Evolutionary conservation across 2,888 invertebrate genomes (phyloP).

Genomic region (Anagyrus pseudococci): DNA sequence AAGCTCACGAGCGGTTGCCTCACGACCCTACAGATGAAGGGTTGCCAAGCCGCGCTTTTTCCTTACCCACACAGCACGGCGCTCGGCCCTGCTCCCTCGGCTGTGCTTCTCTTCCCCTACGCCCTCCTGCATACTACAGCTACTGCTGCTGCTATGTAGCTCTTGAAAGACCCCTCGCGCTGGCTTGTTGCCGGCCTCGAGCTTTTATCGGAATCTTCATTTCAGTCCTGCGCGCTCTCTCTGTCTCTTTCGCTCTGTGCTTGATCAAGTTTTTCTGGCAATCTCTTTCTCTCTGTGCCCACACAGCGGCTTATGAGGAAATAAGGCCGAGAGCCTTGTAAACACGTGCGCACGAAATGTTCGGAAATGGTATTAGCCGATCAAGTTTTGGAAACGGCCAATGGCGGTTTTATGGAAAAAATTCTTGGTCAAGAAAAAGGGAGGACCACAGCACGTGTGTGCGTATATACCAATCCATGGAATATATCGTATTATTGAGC

Average conservation of each 20-base stretch:
- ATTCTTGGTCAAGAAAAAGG: too few relatives aligned
- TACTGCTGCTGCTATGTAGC: background rate
- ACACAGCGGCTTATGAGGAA: background rate
- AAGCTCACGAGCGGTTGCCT: conserved; percentile 13
- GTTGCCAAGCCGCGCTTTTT: conserved; percentile 18
- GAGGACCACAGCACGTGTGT: too few relatives aligned
- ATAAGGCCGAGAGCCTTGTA: too few relatives aligned
- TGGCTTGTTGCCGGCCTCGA: background rate
- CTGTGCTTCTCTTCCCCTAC: background rate
- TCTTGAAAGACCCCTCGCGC: conserved; percentile 6
- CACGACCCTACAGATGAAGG: conserved; percentile 19
- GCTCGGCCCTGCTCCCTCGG: background rate
- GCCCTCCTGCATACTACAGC: background rate
- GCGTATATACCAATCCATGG: too few relatives aligned
- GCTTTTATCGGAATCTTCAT: conserved; percentile 11
- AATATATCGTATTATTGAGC: background rate
- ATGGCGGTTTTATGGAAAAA: too few relatives aligned
- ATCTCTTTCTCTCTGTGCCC: too few relatives aligned
- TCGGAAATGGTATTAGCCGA: too few relatives aligned
- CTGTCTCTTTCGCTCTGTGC: too few relatives aligned
- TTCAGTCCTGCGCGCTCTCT: background rate
- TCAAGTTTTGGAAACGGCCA: too few relatives aligned
- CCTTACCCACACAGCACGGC: conserved; percentile 7
- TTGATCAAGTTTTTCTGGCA: background rate
- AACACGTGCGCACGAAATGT: too few relatives aligned